These are phyloP conservation scores for Lepisosteus osseus DNA, from an alignment of 2,113 vertebrate species.

Conservation along the genomic window DNA sequence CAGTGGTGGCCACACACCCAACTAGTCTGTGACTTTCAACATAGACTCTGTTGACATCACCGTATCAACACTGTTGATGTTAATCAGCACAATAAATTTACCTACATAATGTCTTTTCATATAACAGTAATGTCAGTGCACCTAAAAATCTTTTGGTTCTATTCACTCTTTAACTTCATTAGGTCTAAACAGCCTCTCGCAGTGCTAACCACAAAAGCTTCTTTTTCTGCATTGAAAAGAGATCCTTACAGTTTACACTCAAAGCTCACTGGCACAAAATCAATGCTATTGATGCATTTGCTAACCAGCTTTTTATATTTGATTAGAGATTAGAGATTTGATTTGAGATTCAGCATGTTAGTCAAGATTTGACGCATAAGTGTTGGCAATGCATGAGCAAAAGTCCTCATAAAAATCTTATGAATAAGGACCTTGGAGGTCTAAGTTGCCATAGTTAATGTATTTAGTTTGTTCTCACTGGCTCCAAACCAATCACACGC, in stretches of 20 bases:
- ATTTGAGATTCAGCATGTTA: not conserved
- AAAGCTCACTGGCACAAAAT: not conserved
- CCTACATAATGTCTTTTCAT: too few species aligned
- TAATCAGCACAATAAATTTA: too few species aligned
- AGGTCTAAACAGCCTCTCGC: too few species aligned
- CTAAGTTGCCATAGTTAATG: not conserved
- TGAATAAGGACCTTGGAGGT: not conserved
- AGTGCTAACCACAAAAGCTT: too few species aligned
- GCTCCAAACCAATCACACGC: not conserved
- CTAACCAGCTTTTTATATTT: not conserved
- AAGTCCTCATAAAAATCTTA: not conserved
- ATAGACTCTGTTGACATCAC: too few species aligned
- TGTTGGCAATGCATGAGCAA: not conserved
- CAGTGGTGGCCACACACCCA: too few species aligned
- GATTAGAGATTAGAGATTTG: conserved; percentile 10
- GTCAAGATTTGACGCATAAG: not conserved
- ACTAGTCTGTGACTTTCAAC: too few species aligned
- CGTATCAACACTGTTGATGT: too few species aligned
- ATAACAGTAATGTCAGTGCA: too few species aligned
- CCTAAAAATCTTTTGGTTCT: too few species aligned
- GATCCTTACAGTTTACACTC: not conserved
- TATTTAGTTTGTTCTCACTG: not conserved
- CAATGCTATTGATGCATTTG: not conserved
- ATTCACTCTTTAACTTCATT: too few species aligned
- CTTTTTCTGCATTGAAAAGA: not conserved